A percentile compares a stretch with the other conserved stretches of the same genome.
phyloP scores from a whole-genome alignment of 2,113 vertebrate species.

The Scolopax mira region DNA sequence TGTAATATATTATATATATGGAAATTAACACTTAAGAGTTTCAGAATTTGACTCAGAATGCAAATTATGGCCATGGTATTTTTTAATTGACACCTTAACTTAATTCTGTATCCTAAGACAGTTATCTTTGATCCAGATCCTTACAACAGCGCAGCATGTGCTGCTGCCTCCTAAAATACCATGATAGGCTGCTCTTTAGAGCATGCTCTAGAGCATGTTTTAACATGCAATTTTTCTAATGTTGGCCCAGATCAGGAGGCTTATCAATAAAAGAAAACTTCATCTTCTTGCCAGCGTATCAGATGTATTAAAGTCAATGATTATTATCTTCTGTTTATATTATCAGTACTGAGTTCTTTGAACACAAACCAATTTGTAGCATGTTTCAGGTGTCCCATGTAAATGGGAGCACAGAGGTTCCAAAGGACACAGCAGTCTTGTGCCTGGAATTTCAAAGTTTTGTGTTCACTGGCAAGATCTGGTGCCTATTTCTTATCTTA shows the following conservation, averaged over 20 bases:
- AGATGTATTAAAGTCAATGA: not conserved
- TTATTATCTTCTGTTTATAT: not conserved
- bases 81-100: not conserved
- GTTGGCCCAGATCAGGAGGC: not conserved
- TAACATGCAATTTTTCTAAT: not conserved
- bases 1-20: not conserved
- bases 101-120: not conserved
- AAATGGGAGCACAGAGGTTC: not conserved
- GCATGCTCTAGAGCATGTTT: no score
- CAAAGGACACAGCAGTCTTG: not conserved
- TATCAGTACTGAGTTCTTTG: not conserved
- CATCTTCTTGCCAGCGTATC: not conserved
- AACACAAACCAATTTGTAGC: not conserved
- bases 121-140: not conserved
- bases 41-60: not conserved
- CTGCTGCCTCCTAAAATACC: not conserved
- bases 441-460: not conserved
- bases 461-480: not conserved
- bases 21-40: not conserved
- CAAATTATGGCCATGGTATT: not conserved
- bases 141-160: not conserved
- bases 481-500: not conserved
- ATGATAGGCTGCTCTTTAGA: not conserved
- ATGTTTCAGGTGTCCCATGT: not conserved
- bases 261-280: not conserved